A percentile compares a stretch with the other conserved stretches of the same genome.
Conservation (phyloP, 2,113 vertebrate species). For the Cygnus buccinator region DNA sequence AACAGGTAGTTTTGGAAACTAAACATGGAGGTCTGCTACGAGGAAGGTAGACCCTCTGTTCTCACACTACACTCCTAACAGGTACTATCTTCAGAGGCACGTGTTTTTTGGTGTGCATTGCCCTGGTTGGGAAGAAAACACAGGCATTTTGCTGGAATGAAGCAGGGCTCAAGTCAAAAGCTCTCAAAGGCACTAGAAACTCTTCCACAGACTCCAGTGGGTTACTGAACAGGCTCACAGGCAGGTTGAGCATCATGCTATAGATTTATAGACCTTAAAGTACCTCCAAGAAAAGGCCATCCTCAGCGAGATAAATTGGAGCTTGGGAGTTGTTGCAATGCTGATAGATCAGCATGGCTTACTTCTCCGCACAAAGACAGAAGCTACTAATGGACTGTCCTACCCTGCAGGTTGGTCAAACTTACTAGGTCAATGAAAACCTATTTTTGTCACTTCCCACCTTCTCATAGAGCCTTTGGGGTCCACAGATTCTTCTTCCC, state of each 20-base stretch:
- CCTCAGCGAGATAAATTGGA: no score
- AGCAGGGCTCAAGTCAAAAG: not conserved
- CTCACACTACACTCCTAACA: not conserved
- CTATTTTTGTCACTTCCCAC: not conserved
- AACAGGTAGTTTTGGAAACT: not conserved
- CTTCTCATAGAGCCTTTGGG: not conserved
- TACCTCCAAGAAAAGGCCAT: no score
- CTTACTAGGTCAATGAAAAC: no score
- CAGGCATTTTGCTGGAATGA: not conserved
- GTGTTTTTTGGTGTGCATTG: not conserved
- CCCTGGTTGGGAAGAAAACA: not conserved
- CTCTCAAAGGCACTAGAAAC: rapidly evolving
- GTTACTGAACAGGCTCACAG: no score
- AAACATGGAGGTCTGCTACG: not conserved
- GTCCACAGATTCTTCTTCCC: not conserved
- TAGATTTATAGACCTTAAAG: no score
- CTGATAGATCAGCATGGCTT: no score
- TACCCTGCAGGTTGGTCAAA: no score
- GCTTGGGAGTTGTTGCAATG: no score
- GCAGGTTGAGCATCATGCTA: no score
- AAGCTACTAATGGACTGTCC: no score
- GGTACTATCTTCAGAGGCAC: not conserved
- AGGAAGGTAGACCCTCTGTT: not conserved
- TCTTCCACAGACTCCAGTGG: not conserved
- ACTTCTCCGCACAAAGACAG: no score